Conservation (phyloP, 1,140 invertebrate genomes). For the Leguminivora glycinivorella region DNA sequence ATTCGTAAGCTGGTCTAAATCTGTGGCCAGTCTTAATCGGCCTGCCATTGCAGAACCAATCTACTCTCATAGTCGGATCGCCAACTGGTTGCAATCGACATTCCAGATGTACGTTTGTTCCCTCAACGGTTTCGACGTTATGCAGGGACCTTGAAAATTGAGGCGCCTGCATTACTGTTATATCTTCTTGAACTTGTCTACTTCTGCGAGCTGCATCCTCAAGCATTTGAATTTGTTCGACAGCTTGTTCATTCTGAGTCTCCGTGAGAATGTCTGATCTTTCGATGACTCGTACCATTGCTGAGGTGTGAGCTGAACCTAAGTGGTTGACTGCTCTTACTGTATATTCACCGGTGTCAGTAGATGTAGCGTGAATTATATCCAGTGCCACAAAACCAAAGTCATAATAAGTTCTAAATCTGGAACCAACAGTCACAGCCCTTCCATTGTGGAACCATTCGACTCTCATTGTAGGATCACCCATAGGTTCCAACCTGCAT, state of each 20-base stretch:
- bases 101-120: constrained; percentile 95
- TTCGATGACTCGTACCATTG: constrained; percentile 91
- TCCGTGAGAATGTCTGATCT: constrained; percentile 94
- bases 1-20: constrained; percentile 97
- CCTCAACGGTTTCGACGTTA: constrained; percentile 94
- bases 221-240: constrained; percentile 96
- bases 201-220: constrained; percentile 91
- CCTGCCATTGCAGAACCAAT: constrained; percentile 97
- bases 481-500: constrained; percentile 94
- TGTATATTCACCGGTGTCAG: constrained; percentile 96
- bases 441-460: constrained; percentile 97
- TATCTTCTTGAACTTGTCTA: constrained; percentile 86
- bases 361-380: constrained; percentile 90
- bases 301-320: constrained; percentile 94
- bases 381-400: constrained; percentile 96
- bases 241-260: constrained; percentile 95
- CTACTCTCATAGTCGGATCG: constrained; percentile 96
- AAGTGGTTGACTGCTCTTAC: constrained; percentile 94
- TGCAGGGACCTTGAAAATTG: constrained; percentile 93
- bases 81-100: constrained; percentile 95
- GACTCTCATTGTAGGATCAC: constrained; percentile 96
- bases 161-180: constrained; percentile 89
- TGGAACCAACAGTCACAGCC: constrained; percentile 91
- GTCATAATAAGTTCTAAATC: constrained; percentile 96
- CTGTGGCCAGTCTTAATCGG: constrained; percentile 94